phyloP scores from a whole-genome alignment of 2,888 invertebrate species.

The Tachina fera region DNA sequence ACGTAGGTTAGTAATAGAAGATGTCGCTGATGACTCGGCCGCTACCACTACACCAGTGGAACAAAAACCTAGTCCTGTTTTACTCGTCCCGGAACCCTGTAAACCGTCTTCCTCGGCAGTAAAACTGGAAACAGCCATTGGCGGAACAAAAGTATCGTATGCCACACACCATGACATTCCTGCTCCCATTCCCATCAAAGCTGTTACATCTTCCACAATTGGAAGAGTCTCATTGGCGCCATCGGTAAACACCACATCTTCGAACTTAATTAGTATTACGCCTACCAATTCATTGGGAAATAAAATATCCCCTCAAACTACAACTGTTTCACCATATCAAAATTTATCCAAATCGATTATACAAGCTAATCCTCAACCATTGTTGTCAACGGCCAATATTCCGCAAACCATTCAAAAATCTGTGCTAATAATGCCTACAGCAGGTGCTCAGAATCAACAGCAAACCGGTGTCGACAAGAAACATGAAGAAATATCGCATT shows the following conservation, averaged over 20 bases:
- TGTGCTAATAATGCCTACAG: constrained; percentile 50
- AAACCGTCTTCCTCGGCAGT: constrained; percentile 66
- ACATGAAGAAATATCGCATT: neutral
- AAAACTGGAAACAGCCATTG: constrained; percentile 72
- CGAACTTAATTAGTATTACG: constrained; percentile 44
- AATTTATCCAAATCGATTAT: constrained; percentile 45
- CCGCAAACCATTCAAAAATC: constrained; percentile 55
- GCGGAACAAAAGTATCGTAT: constrained; percentile 63
- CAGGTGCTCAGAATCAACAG: constrained; percentile 49
- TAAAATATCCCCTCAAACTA: constrained; percentile 15
- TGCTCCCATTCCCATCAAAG: constrained; percentile 76
- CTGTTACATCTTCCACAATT: constrained; percentile 53
- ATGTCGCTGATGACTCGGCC: constrained; percentile 80
- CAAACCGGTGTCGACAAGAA: constrained; percentile 31
- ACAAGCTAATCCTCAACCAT: constrained; percentile 52
- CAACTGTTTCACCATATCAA: constrained; percentile 29
- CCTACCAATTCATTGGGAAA: constrained; percentile 9
- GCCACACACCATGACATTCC: constrained; percentile 60
- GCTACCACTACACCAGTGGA: constrained; percentile 68
- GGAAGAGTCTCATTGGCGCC: constrained; percentile 16
- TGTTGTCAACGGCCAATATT: neutral
- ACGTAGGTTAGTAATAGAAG: constrained; percentile 85
- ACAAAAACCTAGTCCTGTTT: constrained; percentile 75
- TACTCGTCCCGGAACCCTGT: constrained; percentile 60
- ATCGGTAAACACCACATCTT: constrained; percentile 2